These are phyloP conservation scores for Coenonympha glycerion DNA, from an alignment of 2,888 invertebrate genomes.

Conservation along the genomic window DNA sequence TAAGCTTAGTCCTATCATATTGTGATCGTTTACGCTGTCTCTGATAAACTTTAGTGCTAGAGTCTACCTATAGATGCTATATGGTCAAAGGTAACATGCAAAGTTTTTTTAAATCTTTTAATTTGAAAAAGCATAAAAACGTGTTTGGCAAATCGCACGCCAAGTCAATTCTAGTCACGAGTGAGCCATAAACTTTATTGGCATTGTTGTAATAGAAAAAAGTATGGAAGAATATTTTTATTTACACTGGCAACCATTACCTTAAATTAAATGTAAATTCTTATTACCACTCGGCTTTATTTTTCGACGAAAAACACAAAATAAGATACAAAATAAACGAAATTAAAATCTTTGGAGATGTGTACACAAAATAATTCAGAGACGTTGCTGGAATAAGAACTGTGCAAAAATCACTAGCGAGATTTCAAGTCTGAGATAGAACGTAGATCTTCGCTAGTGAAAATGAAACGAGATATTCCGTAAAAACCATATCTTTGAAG, in stretches of 20 bases:
- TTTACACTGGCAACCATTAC: neutral
- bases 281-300: neutral
- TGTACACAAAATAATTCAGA: constrained; percentile 1
- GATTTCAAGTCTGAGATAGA: neutral
- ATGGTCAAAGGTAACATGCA: no score
- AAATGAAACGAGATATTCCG: constrained; percentile 7
- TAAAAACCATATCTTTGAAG: constrained; percentile 6
- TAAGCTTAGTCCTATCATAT: no score
- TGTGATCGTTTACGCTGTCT: no score
- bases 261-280: neutral
- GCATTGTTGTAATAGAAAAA: neutral
- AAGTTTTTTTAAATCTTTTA: no score
- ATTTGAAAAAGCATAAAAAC: no score
- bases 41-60: no score
- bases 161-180: neutral
- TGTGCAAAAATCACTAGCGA: constrained; percentile 3
- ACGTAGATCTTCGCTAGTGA: constrained; percentile 9
- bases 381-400: constrained; percentile 1
- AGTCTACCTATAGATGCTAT: no score
- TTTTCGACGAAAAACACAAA: neutral
- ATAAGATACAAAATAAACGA: constrained; percentile 1
- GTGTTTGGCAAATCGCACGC: neutral
- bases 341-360: constrained; percentile 6
- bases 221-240: neutral
- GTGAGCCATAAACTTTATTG: neutral